These are phyloP conservation scores for Aptenodytes patagonicus DNA, from an alignment of 2,113 vertebrate genomes.

Conservation along the genomic window DNA sequence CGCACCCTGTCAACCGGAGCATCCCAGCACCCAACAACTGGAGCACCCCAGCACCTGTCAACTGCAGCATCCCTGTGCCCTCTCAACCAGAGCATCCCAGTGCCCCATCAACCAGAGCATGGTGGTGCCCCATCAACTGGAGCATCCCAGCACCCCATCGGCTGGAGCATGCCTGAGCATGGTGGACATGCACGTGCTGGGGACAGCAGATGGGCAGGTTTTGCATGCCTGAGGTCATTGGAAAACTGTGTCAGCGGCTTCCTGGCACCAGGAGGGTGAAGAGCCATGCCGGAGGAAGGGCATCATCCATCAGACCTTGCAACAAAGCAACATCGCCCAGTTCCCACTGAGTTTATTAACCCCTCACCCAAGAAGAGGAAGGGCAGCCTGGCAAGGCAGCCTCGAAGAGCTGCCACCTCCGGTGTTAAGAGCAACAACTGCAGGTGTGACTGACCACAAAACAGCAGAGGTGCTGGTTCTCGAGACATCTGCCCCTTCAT, in stretches of 20 bases:
- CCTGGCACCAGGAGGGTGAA: not conserved
- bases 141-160: not conserved
- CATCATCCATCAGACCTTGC: not conserved
- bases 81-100: not conserved
- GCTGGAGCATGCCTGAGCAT: not conserved
- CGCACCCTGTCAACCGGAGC: rapidly evolving
- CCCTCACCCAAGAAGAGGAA: not conserved
- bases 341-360: not conserved
- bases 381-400: not conserved
- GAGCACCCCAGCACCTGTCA: not conserved
- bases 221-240: not conserved
- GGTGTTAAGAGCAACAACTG: not conserved
- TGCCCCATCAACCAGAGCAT: not conserved
- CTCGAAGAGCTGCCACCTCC: not conserved
- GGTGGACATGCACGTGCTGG: rapidly evolving
- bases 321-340: rapidly evolving
- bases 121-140: not conserved
- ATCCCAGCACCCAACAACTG: not conserved
- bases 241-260: not conserved
- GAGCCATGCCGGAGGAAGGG: not conserved
- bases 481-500: not conserved
- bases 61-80: not conserved
- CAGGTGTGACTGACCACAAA: not conserved
- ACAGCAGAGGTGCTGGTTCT: not conserved
- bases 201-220: not conserved